These are phyloP conservation scores for Rotaria magnacalcarata DNA, from an alignment of 2,888 invertebrate species.

Conservation along the genomic window DNA sequence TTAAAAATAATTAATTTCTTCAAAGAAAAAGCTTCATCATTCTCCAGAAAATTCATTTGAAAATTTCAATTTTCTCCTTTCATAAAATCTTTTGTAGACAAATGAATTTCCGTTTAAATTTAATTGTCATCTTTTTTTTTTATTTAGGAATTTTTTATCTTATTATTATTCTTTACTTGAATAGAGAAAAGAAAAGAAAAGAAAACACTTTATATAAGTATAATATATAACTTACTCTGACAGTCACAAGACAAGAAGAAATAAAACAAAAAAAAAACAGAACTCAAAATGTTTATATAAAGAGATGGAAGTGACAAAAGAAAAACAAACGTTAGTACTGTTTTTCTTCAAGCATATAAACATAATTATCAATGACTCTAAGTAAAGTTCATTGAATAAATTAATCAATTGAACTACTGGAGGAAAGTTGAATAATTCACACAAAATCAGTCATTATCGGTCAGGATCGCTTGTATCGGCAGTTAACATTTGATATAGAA, in stretches of 20 bases:
- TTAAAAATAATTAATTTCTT: too few species aligned
- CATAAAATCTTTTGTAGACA: too few species aligned
- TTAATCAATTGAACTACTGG: background rate
- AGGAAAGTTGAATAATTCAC: background rate
- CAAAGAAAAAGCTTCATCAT: too few species aligned
- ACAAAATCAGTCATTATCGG: background rate
- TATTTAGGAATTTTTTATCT: background rate
- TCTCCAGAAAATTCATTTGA: too few species aligned
- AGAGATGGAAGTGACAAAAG: background rate
- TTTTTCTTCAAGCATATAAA: background rate
- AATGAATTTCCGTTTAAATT: too few species aligned
- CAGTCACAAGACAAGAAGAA: background rate
- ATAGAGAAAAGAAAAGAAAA: background rate
- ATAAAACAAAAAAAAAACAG: background rate
- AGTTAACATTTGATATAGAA: constrained; percentile 46
- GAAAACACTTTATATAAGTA: background rate
- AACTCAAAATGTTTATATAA: background rate
- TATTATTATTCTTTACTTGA: background rate
- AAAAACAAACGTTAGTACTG: background rate
- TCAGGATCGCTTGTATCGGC: constrained; percentile 44
- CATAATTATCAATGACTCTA: background rate
- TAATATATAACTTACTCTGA: constrained; percentile 1
- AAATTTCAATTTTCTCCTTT: too few species aligned
- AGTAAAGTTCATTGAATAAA: background rate
- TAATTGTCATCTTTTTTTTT: too few species aligned